Percentiles rank a stretch among this genome's conserved stretches.
These are phyloP conservation scores for Hormaphis cornu DNA, from an alignment of 1,140 invertebrate genomes.

Conservation along the genomic window DNA sequence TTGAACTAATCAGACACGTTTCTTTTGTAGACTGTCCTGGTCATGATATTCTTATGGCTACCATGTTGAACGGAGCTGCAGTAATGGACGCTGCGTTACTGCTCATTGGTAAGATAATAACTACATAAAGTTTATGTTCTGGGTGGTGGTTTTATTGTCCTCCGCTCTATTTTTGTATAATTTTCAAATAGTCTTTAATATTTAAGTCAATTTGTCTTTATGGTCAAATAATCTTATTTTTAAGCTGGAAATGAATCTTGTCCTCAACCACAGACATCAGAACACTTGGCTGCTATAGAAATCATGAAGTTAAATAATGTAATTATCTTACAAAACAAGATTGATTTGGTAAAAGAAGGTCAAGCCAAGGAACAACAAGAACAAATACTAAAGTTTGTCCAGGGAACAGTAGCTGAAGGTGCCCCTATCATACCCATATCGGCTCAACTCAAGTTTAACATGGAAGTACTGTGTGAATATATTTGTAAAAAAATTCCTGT, in stretches of 20 bases:
- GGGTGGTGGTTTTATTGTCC: too few species aligned
- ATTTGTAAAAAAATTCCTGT: slow-evolving; percentile 97
- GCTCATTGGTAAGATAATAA: slow-evolving; percentile 68
- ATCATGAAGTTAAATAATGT: slow-evolving; percentile 99
- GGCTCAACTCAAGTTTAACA: slow-evolving; percentile 98
- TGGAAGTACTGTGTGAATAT: slow-evolving; percentile 97
- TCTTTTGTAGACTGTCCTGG: slow-evolving; percentile 99
- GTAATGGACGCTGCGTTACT: slow-evolving; percentile 99
- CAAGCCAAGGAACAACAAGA: slow-evolving; percentile 98
- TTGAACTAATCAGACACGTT: slow-evolving; percentile 82
- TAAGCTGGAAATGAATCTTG: slow-evolving; percentile 91
- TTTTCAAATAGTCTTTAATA: too few species aligned
- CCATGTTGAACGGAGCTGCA: slow-evolving; percentile 99
- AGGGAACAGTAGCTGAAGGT: slow-evolving; percentile 98
- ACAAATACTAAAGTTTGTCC: slow-evolving; percentile 95
- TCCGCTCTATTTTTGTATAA: too few species aligned
- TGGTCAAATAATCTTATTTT: slow-evolving; percentile 35
- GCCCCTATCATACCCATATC: slow-evolving; percentile 98
- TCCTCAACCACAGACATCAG: slow-evolving; percentile 98
- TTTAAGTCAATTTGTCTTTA: too few species aligned
- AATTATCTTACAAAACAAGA: slow-evolving; percentile 98
- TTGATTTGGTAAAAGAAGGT: slow-evolving; percentile 96
- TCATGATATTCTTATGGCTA: slow-evolving; percentile 99
- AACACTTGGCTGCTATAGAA: slow-evolving; percentile 98
- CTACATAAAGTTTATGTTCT: too few species aligned